Conservation (phyloP, 2,113 vertebrate species). For the Eretmochelys imbricata region DNA sequence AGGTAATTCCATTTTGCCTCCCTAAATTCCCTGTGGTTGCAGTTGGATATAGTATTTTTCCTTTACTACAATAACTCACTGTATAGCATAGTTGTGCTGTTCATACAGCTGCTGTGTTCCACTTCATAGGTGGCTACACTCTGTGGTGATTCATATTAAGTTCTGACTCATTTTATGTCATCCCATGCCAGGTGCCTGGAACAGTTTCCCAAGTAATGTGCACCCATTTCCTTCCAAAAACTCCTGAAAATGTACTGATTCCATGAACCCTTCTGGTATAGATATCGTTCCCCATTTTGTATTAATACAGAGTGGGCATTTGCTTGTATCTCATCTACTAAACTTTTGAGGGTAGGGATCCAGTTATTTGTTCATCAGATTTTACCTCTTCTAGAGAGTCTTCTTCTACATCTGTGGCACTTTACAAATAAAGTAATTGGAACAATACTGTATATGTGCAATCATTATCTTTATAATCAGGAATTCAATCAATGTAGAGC, state of each 20-base stretch:
- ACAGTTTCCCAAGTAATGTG: not conserved
- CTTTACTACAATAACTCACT: not conserved
- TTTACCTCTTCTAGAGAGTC: constrained; percentile 3
- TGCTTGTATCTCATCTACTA: constrained; percentile 37
- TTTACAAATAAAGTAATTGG: constrained; percentile 4
- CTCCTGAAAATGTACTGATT: not conserved
- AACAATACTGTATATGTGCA: not conserved
- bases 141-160: not conserved
- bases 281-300: not conserved
- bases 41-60: not conserved
- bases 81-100: not conserved
- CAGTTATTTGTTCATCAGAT: constrained; percentile 56
- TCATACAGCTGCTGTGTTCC: not conserved
- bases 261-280: not conserved
- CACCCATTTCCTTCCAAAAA: not conserved
- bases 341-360: constrained; percentile 42
- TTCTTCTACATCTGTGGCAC: not conserved
- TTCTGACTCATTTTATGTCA: not conserved
- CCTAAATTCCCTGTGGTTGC: not conserved
- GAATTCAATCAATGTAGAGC: not conserved
- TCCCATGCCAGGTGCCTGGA: not conserved
- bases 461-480: not conserved
- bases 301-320: not conserved
- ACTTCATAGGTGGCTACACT: not conserved
- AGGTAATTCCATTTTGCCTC: not conserved